Conservation (phyloP, 1,140 invertebrate genomes). For the Meloidogyne chitwoodi region DNA sequence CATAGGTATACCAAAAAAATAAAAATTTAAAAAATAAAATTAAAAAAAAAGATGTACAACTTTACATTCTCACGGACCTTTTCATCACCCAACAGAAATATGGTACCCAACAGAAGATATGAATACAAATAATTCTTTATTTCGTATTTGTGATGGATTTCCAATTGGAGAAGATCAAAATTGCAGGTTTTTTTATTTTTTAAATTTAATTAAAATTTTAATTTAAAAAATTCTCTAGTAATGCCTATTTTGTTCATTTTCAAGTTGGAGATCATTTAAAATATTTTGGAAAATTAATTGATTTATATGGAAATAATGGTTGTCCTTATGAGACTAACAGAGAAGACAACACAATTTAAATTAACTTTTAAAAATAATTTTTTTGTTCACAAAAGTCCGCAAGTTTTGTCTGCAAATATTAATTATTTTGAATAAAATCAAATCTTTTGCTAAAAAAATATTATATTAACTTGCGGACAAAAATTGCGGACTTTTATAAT, state of each 20-base stretch:
- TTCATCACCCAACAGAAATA: slow-evolving; percentile 50
- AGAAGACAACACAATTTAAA: no score
- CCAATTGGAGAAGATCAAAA: slow-evolving; percentile 42
- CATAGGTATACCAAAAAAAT: not conserved
- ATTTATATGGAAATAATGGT: slow-evolving; percentile 30
- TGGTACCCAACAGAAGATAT: slow-evolving; percentile 37
- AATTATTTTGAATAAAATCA: no score
- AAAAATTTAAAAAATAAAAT: not conserved
- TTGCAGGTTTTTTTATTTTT: no score
- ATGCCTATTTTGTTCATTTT: slow-evolving; percentile 41
- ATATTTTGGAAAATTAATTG: slow-evolving; percentile 46
- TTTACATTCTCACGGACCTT: slow-evolving; percentile 40
- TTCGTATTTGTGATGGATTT: slow-evolving; percentile 29
- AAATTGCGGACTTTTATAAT: no score
- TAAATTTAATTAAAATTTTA: not conserved
- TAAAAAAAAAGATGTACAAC: slow-evolving; percentile 25
- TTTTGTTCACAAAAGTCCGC: no score
- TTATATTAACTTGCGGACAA: no score
- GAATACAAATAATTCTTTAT: slow-evolving; percentile 20
- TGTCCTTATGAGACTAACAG: slow-evolving; percentile 21
- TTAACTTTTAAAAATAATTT: no score
- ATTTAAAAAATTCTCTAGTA: slow-evolving; percentile 25
- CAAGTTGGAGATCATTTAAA: slow-evolving; percentile 38
- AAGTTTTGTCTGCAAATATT: no score
- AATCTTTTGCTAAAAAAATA: no score